Evolutionary conservation across 2,113 vertebrate genomes (phyloP).

Genomic region (Phainopepla nitens): DNA sequence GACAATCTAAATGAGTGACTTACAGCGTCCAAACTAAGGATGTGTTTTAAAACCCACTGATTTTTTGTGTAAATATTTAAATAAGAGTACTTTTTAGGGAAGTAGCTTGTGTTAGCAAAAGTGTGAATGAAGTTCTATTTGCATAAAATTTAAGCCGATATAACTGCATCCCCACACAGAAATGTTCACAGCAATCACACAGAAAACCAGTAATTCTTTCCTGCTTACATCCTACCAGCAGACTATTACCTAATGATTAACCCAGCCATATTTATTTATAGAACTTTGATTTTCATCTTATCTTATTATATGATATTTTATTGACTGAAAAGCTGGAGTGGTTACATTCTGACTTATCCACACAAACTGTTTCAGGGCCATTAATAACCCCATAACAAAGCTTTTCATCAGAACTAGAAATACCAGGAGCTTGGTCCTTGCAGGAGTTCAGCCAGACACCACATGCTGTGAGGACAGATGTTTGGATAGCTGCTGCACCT

Average conservation of each 20-base stretch:
- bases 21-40: neutral
- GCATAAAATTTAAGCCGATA: neutral
- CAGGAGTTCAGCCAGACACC: neutral
- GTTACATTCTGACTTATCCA: neutral
- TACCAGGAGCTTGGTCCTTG: neutral
- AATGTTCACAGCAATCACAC: neutral
- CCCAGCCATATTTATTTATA: neutral
- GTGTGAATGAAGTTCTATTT: neutral
- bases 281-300: neutral
- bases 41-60: neutral
- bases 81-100: neutral
- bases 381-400: neutral
- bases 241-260: constrained; percentile 34
- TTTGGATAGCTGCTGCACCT: neutral
- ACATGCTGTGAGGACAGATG: neutral
- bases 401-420: neutral
- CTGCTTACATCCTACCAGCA: neutral
- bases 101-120: constrained; percentile 4
- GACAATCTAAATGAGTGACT: neutral
- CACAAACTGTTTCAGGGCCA: neutral
- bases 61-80: constrained; percentile 19
- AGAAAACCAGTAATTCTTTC: neutral
- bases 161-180: neutral
- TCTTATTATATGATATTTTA: neutral
- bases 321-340: neutral